Conservation (phyloP, 1,140 invertebrate genomes). For the Bilobella aurantiaca region DNA sequence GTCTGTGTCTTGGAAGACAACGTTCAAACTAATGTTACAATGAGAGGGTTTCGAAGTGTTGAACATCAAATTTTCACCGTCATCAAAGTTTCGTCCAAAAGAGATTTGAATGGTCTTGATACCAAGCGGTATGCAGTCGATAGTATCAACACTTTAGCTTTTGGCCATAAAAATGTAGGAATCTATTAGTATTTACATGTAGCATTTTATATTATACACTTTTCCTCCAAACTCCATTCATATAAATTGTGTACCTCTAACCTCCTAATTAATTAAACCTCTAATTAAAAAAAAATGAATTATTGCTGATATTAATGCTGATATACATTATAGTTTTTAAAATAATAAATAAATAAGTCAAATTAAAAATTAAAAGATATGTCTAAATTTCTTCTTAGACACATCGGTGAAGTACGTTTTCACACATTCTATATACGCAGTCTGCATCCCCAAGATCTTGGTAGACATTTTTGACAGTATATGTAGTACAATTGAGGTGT, state of each 20-base stretch:
- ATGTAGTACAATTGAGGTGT: not conserved
- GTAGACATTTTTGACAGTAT: too few species aligned
- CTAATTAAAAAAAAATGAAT: too few species aligned
- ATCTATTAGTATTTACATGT: not conserved
- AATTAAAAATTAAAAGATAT: too few species aligned
- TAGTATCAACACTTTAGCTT: not conserved
- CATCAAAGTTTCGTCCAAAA: not conserved
- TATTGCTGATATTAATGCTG: too few species aligned
- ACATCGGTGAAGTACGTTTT: too few species aligned
- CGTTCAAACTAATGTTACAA: not conserved
- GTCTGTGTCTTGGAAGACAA: conserved; percentile 1
- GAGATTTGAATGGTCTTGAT: conserved; percentile 3
- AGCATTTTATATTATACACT: not conserved
- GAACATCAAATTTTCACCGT: not conserved
- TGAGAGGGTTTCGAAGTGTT: too few species aligned
- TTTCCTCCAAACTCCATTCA: not conserved
- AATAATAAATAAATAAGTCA: too few species aligned
- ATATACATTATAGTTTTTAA: too few species aligned
- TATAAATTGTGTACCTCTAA: not conserved
- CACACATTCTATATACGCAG: too few species aligned
- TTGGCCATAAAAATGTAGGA: not conserved
- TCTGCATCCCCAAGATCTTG: too few species aligned
- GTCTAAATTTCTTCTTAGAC: too few species aligned
- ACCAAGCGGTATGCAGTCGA: conserved; percentile 6
- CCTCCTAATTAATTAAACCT: too few species aligned